phyloP scores from a whole-genome alignment of 2,797 vertebrate genomes.

The Enteromius afrohamiltoni region DNA sequence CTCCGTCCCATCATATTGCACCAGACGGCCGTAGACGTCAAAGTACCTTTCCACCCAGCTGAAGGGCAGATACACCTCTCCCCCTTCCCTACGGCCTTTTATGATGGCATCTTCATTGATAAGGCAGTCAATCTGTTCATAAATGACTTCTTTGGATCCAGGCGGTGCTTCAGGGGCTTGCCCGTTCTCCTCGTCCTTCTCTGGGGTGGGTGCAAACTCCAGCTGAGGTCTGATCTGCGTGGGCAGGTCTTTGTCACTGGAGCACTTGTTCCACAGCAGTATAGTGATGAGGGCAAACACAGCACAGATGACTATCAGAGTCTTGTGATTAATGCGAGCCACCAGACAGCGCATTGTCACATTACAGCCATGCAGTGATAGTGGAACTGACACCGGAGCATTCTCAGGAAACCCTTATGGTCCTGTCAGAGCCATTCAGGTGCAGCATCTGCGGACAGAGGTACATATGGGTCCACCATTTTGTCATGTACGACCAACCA shows the following conservation, averaged over 20 bases:
- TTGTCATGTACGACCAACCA: slow-evolving; percentile 3
- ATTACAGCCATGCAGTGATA: slow-evolving; percentile 65
- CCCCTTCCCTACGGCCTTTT: slow-evolving; percentile 81
- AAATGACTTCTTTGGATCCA: slow-evolving; percentile 74
- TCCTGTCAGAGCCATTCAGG: background rate
- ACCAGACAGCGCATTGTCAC: slow-evolving; percentile 89
- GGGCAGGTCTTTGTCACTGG: slow-evolving; percentile 66
- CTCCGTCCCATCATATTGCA: slow-evolving; percentile 80
- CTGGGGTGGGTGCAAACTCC: slow-evolving; percentile 59
- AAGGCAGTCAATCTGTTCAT: slow-evolving; percentile 87
- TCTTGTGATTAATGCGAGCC: slow-evolving; percentile 87
- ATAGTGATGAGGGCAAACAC: slow-evolving; percentile 82
- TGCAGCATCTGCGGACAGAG: background rate
- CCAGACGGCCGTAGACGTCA: slow-evolving; percentile 83
- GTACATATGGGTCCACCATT: slow-evolving; percentile 6
- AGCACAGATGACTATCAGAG: slow-evolving; percentile 82
- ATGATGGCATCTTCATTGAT: slow-evolving; percentile 86
- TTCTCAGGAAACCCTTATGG: slow-evolving; percentile 26
- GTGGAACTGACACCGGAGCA: slow-evolving; percentile 30
- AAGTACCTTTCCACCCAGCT: slow-evolving; percentile 87
- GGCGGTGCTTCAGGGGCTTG: slow-evolving; percentile 78
- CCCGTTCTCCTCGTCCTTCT: slow-evolving; percentile 61
- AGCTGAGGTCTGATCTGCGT: slow-evolving; percentile 62
- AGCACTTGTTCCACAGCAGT: slow-evolving; percentile 85
- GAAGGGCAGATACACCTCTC: slow-evolving; percentile 86